Conservation (phyloP, 2,888 invertebrate genomes). For the Athalia circularis region DNA sequence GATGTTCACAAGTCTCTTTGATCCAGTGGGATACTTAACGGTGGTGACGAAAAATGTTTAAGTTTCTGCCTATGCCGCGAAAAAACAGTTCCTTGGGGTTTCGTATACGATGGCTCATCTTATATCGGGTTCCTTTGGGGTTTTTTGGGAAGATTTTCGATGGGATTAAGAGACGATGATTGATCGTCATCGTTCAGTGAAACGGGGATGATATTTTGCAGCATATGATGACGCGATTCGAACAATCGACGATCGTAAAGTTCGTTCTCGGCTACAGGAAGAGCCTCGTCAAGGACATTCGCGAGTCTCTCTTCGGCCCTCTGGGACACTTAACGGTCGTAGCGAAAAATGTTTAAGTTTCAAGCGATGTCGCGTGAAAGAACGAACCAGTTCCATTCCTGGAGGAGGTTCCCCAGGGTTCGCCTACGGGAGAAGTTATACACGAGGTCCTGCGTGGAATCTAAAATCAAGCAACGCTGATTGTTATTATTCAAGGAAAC, state of each 20-base stretch:
- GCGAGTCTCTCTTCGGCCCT: slow-evolving; percentile 26
- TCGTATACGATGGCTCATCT: slow-evolving; percentile 16
- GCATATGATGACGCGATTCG: neutral
- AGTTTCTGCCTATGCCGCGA: slow-evolving; percentile 23
- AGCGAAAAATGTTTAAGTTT: slow-evolving; percentile 43
- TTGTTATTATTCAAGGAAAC: slow-evolving; percentile 48
- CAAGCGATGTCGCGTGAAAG: slow-evolving; percentile 22
- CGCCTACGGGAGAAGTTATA: slow-evolving; percentile 39
- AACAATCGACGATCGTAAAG: neutral
- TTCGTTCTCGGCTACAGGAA: neutral
- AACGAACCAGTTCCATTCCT: slow-evolving; percentile 18
- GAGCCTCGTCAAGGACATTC: slow-evolving; percentile 12
- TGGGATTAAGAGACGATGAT: slow-evolving; percentile 19
- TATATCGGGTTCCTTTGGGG: neutral
- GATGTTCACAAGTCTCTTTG: slow-evolving; percentile 20
- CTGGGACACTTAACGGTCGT: slow-evolving; percentile 40
- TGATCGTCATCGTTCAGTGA: slow-evolving; percentile 34
- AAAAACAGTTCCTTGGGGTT: slow-evolving; percentile 26
- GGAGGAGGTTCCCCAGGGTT: slow-evolving; percentile 10
- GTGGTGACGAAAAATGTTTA: slow-evolving; percentile 34
- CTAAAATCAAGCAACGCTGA: slow-evolving; percentile 43
- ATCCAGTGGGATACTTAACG: slow-evolving; percentile 20
- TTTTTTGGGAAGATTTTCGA: neutral
- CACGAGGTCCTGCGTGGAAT: slow-evolving; percentile 46
- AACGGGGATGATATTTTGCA: slow-evolving; percentile 12